Evolutionary conservation across 2,888 invertebrate genomes (phyloP).

Genomic region (Luperina nickerlii): DNA sequence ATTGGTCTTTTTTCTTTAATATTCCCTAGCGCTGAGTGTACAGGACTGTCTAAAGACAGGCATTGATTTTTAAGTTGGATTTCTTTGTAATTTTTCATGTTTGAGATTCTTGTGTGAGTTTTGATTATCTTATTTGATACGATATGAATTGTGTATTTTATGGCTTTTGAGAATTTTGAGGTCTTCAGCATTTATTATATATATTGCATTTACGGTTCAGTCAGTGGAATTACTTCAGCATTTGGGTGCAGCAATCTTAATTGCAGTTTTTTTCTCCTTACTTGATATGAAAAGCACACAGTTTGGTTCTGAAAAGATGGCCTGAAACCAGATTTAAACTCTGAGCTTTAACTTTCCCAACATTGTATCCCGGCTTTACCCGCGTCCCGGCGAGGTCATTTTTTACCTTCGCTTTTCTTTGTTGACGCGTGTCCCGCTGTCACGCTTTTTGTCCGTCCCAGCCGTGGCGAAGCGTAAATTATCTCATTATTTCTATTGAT

Average conservation of each 20-base stretch:
- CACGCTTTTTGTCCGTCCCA: slow-evolving; percentile 78
- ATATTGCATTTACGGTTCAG: not conserved
- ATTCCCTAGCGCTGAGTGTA: slow-evolving; percentile 35
- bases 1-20: slow-evolving; percentile 61
- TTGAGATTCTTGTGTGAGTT: not conserved
- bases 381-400: slow-evolving; percentile 48
- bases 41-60: slow-evolving; percentile 2
- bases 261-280: not conserved
- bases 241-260: not conserved
- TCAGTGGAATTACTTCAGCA: not conserved
- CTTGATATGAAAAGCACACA: too few relatives aligned
- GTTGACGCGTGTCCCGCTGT: slow-evolving; percentile 84
- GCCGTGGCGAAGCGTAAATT: slow-evolving; percentile 83
- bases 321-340: slow-evolving; percentile 1
- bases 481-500: slow-evolving; percentile 80
- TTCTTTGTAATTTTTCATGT: not conserved
- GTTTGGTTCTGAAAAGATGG: not conserved
- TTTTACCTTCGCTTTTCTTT: slow-evolving; percentile 72
- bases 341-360: slow-evolving; percentile 33
- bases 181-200: not conserved
- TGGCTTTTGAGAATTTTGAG: not conserved
- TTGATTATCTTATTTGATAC: not conserved
- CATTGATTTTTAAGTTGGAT: not conserved
- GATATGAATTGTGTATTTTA: not conserved
- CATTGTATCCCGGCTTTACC: slow-evolving; percentile 58